Percentiles rank a stretch among this genome's conserved stretches.
phyloP scores from a whole-genome alignment of 2,113 vertebrate genomes.

The Prunella himalayana region DNA sequence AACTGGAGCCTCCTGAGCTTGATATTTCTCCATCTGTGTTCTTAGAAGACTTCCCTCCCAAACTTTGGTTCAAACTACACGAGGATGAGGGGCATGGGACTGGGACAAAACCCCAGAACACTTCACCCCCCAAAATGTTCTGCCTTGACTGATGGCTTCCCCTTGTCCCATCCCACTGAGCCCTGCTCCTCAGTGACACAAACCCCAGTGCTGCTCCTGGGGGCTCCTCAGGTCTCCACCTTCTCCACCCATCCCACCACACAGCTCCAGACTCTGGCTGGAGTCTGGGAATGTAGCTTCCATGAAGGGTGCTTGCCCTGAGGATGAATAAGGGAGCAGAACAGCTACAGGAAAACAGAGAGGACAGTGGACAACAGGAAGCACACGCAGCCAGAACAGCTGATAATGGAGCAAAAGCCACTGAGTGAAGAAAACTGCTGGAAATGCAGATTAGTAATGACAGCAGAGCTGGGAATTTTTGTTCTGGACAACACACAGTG shows the following conservation, averaged over 20 bases:
- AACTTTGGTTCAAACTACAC: neutral
- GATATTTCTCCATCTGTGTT: neutral
- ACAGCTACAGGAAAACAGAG: neutral
- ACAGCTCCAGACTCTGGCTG: neutral
- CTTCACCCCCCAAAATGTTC: rapidly evolving
- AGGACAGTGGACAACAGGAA: neutral
- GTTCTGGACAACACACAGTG: rapidly evolving
- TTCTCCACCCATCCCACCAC: neutral
- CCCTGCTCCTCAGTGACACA: neutral
- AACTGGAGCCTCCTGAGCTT: neutral
- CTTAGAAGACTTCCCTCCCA: neutral
- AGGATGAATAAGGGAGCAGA: neutral
- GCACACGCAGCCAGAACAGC: rapidly evolving
- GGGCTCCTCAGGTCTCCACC: neutral
- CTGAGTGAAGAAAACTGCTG: neutral
- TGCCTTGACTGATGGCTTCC: neutral
- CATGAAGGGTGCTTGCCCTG: neutral
- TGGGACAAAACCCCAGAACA: neutral
- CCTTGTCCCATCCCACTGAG: neutral
- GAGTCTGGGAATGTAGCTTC: neutral
- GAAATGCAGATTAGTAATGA: neutral
- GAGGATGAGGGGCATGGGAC: neutral
- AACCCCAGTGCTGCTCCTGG: neutral
- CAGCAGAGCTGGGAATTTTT: neutral
- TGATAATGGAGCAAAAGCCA: neutral